phyloP scores from a whole-genome alignment of 64 coral and sea anemone species.

The Pocillopora verrucosa region DNA sequence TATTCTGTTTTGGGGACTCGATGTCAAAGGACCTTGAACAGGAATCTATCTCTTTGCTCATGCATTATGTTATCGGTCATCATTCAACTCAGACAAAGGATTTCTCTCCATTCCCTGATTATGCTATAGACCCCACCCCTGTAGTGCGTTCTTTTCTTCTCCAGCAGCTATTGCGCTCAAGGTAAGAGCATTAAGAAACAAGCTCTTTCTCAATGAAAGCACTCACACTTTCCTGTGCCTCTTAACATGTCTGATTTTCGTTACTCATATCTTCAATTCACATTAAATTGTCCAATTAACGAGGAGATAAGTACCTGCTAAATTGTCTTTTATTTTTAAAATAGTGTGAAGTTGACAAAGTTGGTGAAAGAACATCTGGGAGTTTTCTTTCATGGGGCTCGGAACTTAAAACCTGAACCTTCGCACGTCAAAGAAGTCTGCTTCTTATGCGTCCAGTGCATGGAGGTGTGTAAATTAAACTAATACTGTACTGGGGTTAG shows the following conservation, averaged over 20 bases:
- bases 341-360: not conserved
- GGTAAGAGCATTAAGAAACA: slow-evolving; percentile 1
- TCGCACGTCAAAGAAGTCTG: slow-evolving; percentile 69
- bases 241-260: too few relatives aligned
- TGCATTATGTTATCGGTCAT: slow-evolving; percentile 48
- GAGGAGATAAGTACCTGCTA: too few relatives aligned
- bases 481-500: too few relatives aligned
- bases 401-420: slow-evolving; percentile 9
- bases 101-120: slow-evolving; percentile 79
- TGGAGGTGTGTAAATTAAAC: slow-evolving; percentile 47
- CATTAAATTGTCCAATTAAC: too few relatives aligned
- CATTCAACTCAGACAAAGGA: slow-evolving; percentile 38
- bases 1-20: slow-evolving; percentile 80
- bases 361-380: slow-evolving; percentile 55
- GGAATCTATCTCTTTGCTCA: slow-evolving; percentile 22
- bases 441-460: slow-evolving; percentile 82
- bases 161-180: slow-evolving; percentile 58
- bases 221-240: too few relatives aligned
- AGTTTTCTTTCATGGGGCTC: slow-evolving; percentile 54
- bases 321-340: too few relatives aligned
- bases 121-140: slow-evolving; percentile 61
- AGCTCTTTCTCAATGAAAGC: too few relatives aligned
- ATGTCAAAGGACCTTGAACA: slow-evolving; percentile 39
- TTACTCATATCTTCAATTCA: too few relatives aligned
- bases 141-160: slow-evolving; percentile 78